Percentiles rank a stretch among this genome's conserved stretches.
phyloP scores from a whole-genome alignment of 2,888 invertebrate species.

The Venustoraphidia nigricollis region DNA sequence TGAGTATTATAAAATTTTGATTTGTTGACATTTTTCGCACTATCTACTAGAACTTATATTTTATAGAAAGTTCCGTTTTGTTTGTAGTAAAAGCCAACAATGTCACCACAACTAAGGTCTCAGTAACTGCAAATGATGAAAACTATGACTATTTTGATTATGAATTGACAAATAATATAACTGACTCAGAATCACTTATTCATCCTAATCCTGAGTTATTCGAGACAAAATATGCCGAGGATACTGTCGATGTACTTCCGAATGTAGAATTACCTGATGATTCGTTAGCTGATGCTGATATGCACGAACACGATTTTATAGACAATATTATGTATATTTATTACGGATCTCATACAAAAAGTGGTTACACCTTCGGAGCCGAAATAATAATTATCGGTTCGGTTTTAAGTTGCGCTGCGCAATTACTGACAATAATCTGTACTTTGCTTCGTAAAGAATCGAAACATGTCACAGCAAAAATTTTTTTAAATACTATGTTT shows the following conservation, averaged over 20 bases:
- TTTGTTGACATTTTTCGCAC: too few relatives aligned
- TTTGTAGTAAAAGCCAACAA: too few relatives aligned
- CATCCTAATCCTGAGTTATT: constrained; percentile 24
- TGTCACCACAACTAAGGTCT: too few relatives aligned
- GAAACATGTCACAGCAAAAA: constrained; percentile 29
- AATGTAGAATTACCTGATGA: constrained; percentile 43
- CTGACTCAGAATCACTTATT: constrained; percentile 21
- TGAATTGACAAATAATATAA: constrained; percentile 18
- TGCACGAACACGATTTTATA: constrained; percentile 53
- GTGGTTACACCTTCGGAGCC: constrained; percentile 34
- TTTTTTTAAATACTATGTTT: constrained; percentile 45
- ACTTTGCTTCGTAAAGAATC: constrained; percentile 24
- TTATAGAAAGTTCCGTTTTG: too few relatives aligned
- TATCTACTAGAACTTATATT: too few relatives aligned
- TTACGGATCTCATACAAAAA: constrained; percentile 38
- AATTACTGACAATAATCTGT: constrained; percentile 31
- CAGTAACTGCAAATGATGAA: too few relatives aligned
- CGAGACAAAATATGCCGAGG: constrained; percentile 18
- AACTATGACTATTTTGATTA: constrained; percentile 17
- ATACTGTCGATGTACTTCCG: constrained; percentile 28
- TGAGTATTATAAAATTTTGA: too few relatives aligned
- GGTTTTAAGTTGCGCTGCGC: constrained; percentile 32
- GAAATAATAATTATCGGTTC: constrained; percentile 32
- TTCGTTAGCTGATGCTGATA: constrained; percentile 45
- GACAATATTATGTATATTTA: constrained; percentile 59